Percentiles rank a stretch among this genome's conserved stretches.
Evolutionary conservation across 2,888 invertebrate genomes (phyloP).

Genomic region (Thelaira solivaga): DNA sequence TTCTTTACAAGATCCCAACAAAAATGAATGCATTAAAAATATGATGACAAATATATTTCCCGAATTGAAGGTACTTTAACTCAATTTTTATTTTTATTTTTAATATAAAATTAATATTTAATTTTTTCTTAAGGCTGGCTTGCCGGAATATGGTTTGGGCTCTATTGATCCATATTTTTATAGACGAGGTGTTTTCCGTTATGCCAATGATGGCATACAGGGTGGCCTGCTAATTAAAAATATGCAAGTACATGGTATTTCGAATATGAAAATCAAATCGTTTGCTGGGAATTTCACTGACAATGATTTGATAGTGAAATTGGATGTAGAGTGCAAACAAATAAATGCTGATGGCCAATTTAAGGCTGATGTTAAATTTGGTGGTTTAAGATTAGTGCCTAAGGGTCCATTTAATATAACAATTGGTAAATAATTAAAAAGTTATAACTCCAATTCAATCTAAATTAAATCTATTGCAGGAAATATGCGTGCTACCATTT

Average conservation of each 20-base stretch:
- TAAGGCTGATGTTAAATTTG: constrained; percentile 81
- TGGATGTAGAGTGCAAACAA: constrained; percentile 80
- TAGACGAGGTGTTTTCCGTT: constrained; percentile 73
- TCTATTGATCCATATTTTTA: constrained; percentile 74
- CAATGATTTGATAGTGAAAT: constrained; percentile 80
- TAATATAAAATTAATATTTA: not conserved
- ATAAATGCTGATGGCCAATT: constrained; percentile 80
- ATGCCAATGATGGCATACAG: constrained; percentile 73
- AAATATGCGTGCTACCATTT: constrained; percentile 69
- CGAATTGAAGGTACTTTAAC: constrained; percentile 68
- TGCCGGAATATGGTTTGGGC: constrained; percentile 69
- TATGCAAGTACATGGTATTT: constrained; percentile 79
- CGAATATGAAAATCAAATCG: constrained; percentile 79
- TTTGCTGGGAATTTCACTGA: constrained; percentile 80
- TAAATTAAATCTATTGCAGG: constrained; percentile 63
- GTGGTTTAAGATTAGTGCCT: constrained; percentile 81
- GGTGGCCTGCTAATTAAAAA: constrained; percentile 74
- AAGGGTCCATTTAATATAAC: constrained; percentile 80
- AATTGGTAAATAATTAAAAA: constrained; percentile 79
- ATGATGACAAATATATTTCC: constrained; percentile 79
- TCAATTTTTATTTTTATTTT: not conserved
- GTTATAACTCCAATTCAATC: too few relatives aligned
- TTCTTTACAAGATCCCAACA: constrained; percentile 79
- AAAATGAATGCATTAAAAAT: constrained; percentile 80
- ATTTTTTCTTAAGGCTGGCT: constrained; percentile 62